Evolutionary conservation across 2,113 vertebrate genomes (phyloP).

Genomic region (Nyctereutes procyonoides): DNA sequence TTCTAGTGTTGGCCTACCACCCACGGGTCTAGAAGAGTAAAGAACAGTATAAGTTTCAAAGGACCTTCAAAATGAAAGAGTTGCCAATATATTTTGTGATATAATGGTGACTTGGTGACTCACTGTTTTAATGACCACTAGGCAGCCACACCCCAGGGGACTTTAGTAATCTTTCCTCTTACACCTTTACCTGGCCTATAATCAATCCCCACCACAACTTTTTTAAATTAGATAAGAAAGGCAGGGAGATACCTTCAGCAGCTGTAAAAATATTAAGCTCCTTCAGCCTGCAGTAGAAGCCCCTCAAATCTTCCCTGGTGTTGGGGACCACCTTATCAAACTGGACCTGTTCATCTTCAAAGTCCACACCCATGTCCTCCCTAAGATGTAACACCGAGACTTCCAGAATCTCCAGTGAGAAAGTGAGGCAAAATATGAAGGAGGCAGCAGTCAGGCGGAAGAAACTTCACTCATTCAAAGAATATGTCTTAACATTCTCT

Average conservation of each 20-base stretch:
- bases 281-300: not conserved
- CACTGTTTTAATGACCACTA: not conserved
- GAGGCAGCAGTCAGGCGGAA: not conserved
- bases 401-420: not conserved
- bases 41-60: not conserved
- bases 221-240: not conserved
- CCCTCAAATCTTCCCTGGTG: not conserved
- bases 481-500: not conserved
- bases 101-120: too few relatives aligned
- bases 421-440: not conserved
- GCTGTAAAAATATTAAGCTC: not conserved
- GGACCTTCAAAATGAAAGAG: not conserved
- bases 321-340: not conserved
- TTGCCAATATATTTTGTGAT: not conserved
- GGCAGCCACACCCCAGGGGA: not conserved
- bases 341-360: not conserved
- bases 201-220: not conserved
- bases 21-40: accelerated
- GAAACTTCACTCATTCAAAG: not conserved
- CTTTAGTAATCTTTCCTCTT: slow-evolving; percentile 14
- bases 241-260: not conserved
- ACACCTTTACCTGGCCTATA: not conserved
- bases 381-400: not conserved
- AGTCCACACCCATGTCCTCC: not conserved
- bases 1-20: not conserved